These are phyloP conservation scores for Poecilia picta DNA, from an alignment of 2,797 vertebrate genomes.

Conservation along the genomic window DNA sequence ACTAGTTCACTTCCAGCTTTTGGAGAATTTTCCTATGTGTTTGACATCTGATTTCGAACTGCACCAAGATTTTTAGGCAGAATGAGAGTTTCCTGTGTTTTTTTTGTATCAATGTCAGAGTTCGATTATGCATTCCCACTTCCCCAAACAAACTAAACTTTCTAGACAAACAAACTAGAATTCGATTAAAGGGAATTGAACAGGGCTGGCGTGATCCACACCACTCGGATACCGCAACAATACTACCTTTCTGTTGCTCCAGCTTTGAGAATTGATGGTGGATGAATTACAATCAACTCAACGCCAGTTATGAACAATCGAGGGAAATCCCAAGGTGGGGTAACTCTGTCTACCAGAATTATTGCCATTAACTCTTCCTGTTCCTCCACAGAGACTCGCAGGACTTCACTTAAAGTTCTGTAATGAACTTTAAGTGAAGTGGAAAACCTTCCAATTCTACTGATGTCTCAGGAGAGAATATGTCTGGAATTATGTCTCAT, in stretches of 20 bases:
- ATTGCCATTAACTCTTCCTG: not conserved
- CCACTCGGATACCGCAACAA: not conserved
- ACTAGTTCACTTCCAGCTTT: too few species aligned
- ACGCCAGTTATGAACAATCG: not conserved
- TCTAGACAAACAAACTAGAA: too few species aligned
- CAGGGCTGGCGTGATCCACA: not conserved
- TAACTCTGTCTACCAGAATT: not conserved
- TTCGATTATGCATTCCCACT: too few species aligned
- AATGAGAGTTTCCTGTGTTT: too few species aligned
- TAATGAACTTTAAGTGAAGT: not conserved
- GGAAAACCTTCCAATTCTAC: not conserved
- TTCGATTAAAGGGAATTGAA: too few species aligned
- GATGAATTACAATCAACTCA: not conserved
- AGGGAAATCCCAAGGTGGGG: not conserved
- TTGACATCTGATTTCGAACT: too few species aligned
- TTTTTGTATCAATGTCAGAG: too few species aligned
- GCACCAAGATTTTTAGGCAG: too few species aligned
- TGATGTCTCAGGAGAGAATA: not conserved
- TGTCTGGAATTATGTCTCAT: conserved; percentile 27
- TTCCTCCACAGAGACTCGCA: not conserved
- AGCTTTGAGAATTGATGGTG: not conserved
- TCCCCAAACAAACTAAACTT: too few species aligned
- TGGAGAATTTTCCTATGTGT: too few species aligned
- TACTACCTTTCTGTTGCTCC: not conserved
- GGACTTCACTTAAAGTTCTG: not conserved